Conservation (phyloP, 37 sponge, comb jelly and placozoan genomes). For the Ephydatia muelleri region DNA sequence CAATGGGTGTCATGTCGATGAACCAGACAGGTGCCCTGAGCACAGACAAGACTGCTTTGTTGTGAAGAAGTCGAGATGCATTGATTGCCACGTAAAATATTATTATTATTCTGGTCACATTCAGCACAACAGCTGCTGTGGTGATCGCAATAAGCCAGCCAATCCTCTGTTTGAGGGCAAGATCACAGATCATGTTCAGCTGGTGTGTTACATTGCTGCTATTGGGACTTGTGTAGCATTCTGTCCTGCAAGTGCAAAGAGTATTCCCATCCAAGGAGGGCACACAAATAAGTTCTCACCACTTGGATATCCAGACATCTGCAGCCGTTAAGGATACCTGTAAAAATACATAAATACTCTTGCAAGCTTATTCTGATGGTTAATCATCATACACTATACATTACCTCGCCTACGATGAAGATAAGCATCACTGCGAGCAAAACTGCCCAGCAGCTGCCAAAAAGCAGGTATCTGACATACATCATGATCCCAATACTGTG, state of each 20-base stretch:
- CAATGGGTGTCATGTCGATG: constrained; percentile 51
- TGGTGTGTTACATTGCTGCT: not conserved
- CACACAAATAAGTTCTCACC: constrained; percentile 30
- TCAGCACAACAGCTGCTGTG: not conserved
- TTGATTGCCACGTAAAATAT: constrained; percentile 14
- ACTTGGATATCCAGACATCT: constrained; percentile 62
- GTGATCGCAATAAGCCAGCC: constrained; percentile 6
- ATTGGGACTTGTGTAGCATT: not conserved
- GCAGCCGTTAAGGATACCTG: constrained; percentile 9
- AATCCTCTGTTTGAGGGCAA: constrained; percentile 13
- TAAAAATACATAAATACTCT: not conserved
- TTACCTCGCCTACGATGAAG: constrained; percentile 37
- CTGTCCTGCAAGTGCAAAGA: not conserved
- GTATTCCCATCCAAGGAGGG: not conserved
- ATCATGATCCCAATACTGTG: constrained; percentile 12
- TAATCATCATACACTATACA: not conserved
- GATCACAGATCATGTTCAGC: not conserved
- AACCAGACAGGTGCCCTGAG: constrained; percentile 39
- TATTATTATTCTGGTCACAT: not conserved
- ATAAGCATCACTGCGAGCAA: not conserved
- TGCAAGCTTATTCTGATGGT: not conserved
- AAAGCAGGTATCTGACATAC: constrained; percentile 22
- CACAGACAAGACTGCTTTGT: constrained; percentile 24
- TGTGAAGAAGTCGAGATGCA: constrained; percentile 26
- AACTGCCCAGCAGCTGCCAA: constrained; percentile 12